Conservation (phyloP, 1,140 invertebrate species). For the Apis dorsata region DNA sequence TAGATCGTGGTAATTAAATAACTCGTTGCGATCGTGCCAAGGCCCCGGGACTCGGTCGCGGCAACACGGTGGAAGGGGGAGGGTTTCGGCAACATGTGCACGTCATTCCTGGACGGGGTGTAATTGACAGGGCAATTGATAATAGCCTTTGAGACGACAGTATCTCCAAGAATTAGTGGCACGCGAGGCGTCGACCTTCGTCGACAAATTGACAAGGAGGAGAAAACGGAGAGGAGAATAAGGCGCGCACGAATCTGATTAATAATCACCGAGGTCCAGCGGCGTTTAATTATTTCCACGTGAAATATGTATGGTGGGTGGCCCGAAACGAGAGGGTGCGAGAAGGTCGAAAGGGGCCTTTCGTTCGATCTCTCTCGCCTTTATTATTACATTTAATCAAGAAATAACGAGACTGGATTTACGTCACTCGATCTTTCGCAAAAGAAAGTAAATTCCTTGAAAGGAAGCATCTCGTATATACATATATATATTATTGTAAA, state of each 20-base stretch:
- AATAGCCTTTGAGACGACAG: constrained; percentile 68
- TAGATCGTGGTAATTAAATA: constrained; percentile 79
- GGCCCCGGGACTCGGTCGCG: constrained; percentile 58
- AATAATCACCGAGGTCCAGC: constrained; percentile 73
- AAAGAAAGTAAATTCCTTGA: no score
- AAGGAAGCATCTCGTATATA: no score
- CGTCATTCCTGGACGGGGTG: constrained; percentile 67
- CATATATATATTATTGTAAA: neutral
- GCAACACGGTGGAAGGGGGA: constrained; percentile 38
- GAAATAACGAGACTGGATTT: no score
- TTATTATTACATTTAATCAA: no score
- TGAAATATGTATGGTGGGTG: constrained; percentile 75
- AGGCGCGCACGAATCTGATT: constrained; percentile 63
- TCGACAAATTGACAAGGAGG: constrained; percentile 31
- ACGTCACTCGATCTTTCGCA: no score
- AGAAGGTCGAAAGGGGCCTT: no score
- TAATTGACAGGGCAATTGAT: constrained; percentile 78
- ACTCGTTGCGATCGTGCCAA: constrained; percentile 72
- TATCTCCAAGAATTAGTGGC: constrained; percentile 67
- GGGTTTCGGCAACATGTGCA: constrained; percentile 67
- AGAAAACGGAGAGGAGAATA: constrained; percentile 39
- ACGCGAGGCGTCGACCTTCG: constrained; percentile 37
- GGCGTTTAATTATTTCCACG: constrained; percentile 76
- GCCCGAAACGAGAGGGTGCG: constrained; percentile 5
- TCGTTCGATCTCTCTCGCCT: no score